phyloP scores from a whole-genome alignment of 2,113 vertebrate species.

The Machaerirhynchus nigripectus region DNA sequence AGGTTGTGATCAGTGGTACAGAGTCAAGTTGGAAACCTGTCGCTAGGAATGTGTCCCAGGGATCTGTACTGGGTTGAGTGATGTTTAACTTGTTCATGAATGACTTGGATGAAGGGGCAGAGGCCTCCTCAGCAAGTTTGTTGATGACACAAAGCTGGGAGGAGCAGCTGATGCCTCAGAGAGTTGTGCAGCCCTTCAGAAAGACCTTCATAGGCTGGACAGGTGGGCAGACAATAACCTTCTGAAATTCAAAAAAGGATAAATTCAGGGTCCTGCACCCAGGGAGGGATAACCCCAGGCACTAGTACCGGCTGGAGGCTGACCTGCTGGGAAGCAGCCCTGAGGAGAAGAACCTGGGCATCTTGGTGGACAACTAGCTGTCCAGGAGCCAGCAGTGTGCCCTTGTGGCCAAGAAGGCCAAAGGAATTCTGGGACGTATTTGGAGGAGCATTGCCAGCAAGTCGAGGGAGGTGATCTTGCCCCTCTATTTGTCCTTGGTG shows the following conservation, averaged over 20 bases:
- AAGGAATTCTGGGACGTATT: neutral
- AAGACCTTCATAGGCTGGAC: neutral
- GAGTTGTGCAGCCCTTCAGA: neutral
- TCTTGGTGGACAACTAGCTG: neutral
- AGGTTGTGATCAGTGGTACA: neutral
- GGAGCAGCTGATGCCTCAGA: too few relatives aligned
- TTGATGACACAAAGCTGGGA: neutral
- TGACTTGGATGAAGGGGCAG: neutral
- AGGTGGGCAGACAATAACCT: neutral
- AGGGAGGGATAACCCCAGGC: too few relatives aligned
- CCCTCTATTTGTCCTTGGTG: neutral
- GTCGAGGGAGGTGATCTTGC: neutral
- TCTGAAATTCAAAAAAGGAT: neutral
- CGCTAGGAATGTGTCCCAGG: too few relatives aligned
- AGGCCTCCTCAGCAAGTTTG: neutral
- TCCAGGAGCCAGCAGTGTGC: fast-evolving
- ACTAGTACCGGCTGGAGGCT: too few relatives aligned
- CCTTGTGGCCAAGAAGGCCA: neutral
- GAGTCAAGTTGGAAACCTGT: neutral
- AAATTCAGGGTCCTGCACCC: too few relatives aligned
- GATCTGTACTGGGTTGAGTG: neutral
- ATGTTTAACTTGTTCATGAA: too few relatives aligned
- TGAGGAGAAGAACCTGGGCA: too few relatives aligned
- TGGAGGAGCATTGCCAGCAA: neutral
- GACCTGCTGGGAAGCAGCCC: too few relatives aligned